A percentile compares a stretch with the other conserved stretches of the same genome.
phyloP scores from a whole-genome alignment of 2,797 vertebrate species.

The Macropodus opercularis region DNA sequence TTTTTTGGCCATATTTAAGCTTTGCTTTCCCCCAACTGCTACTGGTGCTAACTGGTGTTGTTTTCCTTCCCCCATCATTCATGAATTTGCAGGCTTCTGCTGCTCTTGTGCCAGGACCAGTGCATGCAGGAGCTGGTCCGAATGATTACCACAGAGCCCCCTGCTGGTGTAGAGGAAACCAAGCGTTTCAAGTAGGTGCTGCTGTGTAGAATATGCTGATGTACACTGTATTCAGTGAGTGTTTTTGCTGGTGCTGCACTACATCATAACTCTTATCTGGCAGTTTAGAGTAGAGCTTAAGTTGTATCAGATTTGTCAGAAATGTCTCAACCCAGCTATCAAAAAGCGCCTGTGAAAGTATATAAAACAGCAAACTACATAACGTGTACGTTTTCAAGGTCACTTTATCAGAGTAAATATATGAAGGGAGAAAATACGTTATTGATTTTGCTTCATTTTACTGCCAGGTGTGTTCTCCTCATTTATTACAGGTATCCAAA shows the following conservation, averaged over 20 bases:
- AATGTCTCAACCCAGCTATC: background rate
- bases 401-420: background rate
- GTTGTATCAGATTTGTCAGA: background rate
- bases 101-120: constrained; percentile 91
- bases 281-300: constrained; percentile 14
- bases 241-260: constrained; percentile 31
- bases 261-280: constrained; percentile 10
- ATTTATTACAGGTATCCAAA: constrained; percentile 87
- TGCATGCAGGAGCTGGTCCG: constrained; percentile 94
- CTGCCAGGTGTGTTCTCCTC: constrained; percentile 17
- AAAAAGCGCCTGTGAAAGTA: background rate
- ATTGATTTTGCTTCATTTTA: constrained; percentile 18
- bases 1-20: background rate
- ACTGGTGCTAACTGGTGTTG: constrained; percentile 13
- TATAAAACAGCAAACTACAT: background rate
- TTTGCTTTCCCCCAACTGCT: background rate
- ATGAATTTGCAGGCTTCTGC: constrained; percentile 83
- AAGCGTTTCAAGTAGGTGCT: constrained; percentile 94
- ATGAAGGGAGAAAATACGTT: background rate
- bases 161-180: constrained; percentile 93
- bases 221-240: constrained; percentile 16
- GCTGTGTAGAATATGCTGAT: constrained; percentile 45
- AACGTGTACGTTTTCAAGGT: background rate
- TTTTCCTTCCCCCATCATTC: constrained; percentile 30
- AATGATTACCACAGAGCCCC: constrained; percentile 93